A percentile compares a stretch with the other conserved stretches of the same genome.
Conservation (phyloP, 2,888 invertebrate genomes). For the Leucophenga montana region DNA sequence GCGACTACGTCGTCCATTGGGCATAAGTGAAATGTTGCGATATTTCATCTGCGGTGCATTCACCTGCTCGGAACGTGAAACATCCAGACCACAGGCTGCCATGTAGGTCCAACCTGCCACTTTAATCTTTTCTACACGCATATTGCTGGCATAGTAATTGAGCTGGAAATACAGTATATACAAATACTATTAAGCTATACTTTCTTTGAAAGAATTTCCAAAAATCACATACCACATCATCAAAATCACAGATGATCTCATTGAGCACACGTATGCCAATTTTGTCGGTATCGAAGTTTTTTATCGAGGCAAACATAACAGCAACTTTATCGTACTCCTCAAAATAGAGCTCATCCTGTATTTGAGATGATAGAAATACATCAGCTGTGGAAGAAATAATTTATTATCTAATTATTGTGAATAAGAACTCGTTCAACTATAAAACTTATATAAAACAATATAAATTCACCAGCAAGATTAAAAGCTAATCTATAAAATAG, state of each 20-base stretch:
- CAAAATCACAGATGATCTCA: slow-evolving; percentile 94
- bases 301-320: slow-evolving; percentile 96
- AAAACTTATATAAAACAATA: too few species aligned
- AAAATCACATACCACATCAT: slow-evolving; percentile 78
- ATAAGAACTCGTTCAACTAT: too few species aligned
- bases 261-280: slow-evolving; percentile 85
- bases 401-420: not conserved
- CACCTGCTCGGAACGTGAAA: slow-evolving; percentile 78
- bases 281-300: slow-evolving; percentile 81
- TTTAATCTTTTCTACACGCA: slow-evolving; percentile 95
- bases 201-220: too few species aligned
- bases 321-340: slow-evolving; percentile 91
- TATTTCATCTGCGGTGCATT: slow-evolving; percentile 67
- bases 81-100: slow-evolving; percentile 94
- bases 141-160: slow-evolving; percentile 75
- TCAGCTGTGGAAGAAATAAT: slow-evolving; percentile 76
- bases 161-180: slow-evolving; percentile 75
- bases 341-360: slow-evolving; percentile 85
- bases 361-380: slow-evolving; percentile 82
- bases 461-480: too few species aligned
- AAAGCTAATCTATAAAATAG: too few species aligned
- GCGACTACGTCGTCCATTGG: slow-evolving; percentile 68
- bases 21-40: slow-evolving; percentile 66
- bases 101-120: slow-evolving; percentile 97
- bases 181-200: too few species aligned